These are phyloP conservation scores for Strix occidentalis DNA, from an alignment of 2,797 vertebrate species.

Conservation along the genomic window DNA sequence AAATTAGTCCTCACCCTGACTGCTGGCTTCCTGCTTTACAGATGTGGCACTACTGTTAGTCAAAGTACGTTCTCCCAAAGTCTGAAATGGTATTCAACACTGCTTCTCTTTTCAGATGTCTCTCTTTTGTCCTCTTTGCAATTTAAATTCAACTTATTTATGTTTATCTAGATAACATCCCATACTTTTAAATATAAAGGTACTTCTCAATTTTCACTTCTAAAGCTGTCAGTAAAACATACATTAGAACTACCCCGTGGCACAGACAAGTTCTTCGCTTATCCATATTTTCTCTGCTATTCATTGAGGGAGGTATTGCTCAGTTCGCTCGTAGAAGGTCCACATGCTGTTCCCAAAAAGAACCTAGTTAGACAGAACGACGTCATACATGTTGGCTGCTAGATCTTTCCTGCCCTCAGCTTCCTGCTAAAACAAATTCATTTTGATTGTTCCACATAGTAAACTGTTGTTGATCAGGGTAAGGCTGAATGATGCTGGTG, in stretches of 20 bases:
- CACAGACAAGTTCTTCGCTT: background rate
- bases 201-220: background rate
- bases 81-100: background rate
- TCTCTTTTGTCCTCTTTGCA: background rate
- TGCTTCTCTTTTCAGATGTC: background rate
- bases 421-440: background rate
- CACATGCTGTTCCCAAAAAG: background rate
- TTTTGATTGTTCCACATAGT: background rate
- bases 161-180: background rate
- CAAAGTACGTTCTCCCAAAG: background rate
- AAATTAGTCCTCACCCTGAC: background rate
- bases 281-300: background rate
- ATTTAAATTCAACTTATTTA: background rate
- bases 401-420: background rate
- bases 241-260: background rate
- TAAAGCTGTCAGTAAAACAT: background rate
- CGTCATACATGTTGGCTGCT: accelerated
- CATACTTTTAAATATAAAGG: background rate
- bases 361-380: background rate
- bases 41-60: background rate
- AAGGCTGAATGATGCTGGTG: background rate
- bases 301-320: background rate
- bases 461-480: background rate
- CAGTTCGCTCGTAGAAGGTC: background rate
- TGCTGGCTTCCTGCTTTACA: background rate